Evolutionary conservation across 2,113 vertebrate genomes (phyloP), one percentile per base, ranked within the genome.

Genomic region (Passer montanus): DNA sequence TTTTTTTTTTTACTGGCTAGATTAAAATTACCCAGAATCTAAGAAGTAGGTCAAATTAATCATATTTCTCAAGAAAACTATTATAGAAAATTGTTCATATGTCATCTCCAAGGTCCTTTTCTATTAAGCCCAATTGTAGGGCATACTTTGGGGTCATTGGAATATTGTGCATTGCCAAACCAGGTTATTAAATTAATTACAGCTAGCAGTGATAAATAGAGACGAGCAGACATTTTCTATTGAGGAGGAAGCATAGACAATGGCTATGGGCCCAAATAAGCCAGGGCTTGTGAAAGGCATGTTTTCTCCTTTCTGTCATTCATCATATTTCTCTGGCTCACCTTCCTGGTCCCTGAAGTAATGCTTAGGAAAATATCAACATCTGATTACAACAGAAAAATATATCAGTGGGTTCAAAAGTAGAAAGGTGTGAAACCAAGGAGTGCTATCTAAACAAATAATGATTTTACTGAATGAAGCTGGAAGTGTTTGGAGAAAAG

Each of bases 201-300:
- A 56, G 10, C 10, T 44, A 39, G 18, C 8, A 75, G 30, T 24
- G 14, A 33, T 1, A 2, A 84, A 66, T 8, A 46, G 46, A 46
- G 7, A 62, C 64, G 13, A 70, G 73, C 6, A 77, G 26, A 75
- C 15, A 43, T 46, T 55, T 75, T 8, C 31, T 49, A 6, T 24
- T 6, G 7, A 84, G 33, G 4, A 70, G 10, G 17, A 92, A 83
- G 28, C 33, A 37, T 2, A 85, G 31, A 41, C 2, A 3, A 23
- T 47, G 11, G 31, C 35, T 46, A 2, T 49, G 26, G 9, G 5
- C 4, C 55, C 53, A 86, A 43, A 76, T 9, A 66, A 20, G 26
- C 11, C 4, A 10, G 10, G 0, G 6, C 8, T 82, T 79, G 4
- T 52, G 46, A 88, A 68, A 7, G 13, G 3, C 28, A 49, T 0